These are phyloP conservation scores for Drosophila arizonae DNA, from an alignment of 1,140 invertebrate genomes.

Conservation along the genomic window DNA sequence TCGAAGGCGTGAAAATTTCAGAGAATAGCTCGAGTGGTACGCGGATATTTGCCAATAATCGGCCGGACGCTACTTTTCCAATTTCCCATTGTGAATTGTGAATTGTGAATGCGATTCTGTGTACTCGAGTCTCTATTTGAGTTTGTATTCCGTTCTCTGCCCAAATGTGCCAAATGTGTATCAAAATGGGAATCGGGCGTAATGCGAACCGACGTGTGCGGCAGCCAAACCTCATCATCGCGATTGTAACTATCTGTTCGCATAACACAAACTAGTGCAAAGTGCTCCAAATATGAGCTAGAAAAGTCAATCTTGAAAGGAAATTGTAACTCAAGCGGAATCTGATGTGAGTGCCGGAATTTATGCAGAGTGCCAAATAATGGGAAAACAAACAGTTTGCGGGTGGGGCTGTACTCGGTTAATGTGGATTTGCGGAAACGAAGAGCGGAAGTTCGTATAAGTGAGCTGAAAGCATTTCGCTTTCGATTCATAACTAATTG, in stretches of 20 bases:
- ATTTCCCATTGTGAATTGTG: conserved; percentile 2
- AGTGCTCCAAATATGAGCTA: neutral
- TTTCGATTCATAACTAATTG: neutral
- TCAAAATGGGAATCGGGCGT: conserved; percentile 34
- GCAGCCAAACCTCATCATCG: conserved; percentile 20
- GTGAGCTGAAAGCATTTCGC: conserved; percentile 13
- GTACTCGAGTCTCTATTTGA: conserved; percentile 28
- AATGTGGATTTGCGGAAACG: conserved; percentile 7
- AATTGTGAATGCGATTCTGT: conserved; percentile 22
- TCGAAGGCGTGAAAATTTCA: conserved; percentile 62
- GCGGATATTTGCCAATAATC: conserved; percentile 60
- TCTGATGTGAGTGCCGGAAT: conserved; percentile 30
- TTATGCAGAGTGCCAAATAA: conserved; percentile 19
- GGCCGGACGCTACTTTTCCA: conserved; percentile 53
- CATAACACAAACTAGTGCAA: conserved; percentile 1
- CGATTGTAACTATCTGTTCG: conserved; percentile 14
- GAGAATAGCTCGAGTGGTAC: conserved; percentile 23
- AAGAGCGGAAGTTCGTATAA: conserved; percentile 21
- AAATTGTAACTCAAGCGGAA: conserved; percentile 34
- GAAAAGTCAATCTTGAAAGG: conserved; percentile 21
- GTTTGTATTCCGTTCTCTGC: neutral
- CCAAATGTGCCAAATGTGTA: conserved; percentile 34
- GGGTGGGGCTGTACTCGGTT: conserved; percentile 12
- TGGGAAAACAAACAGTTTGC: conserved; percentile 13
- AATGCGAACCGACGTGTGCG: conserved; percentile 56